phyloP scores from a whole-genome alignment of 2,888 invertebrate genomes.

The Pantelozetes paolii region DNA sequence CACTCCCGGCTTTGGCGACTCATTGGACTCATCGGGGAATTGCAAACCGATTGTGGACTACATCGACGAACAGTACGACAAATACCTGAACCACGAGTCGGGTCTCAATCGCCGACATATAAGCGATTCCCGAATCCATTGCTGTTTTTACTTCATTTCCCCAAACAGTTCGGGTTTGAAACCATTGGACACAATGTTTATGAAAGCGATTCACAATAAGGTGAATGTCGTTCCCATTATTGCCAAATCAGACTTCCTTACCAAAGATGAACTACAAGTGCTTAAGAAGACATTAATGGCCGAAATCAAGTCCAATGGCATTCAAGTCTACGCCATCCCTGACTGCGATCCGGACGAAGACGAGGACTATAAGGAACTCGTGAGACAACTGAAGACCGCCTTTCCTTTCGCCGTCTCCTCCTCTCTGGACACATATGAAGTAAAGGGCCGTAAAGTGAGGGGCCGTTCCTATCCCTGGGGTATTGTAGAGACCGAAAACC shows the following conservation, averaged over 20 bases:
- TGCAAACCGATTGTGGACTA: constrained; percentile 76
- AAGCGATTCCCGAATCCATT: constrained; percentile 93
- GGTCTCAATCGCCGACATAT: constrained; percentile 93
- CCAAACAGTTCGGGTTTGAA: constrained; percentile 94
- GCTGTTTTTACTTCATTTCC: constrained; percentile 95
- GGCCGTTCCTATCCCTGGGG: constrained; percentile 97
- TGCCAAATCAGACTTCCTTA: constrained; percentile 91
- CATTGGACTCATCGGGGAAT: constrained; percentile 82
- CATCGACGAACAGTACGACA: constrained; percentile 94
- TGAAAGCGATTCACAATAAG: constrained; percentile 93
- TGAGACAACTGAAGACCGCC: constrained; percentile 75
- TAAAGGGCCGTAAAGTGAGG: constrained; percentile 83
- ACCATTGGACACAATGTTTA: constrained; percentile 88
- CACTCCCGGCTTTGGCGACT: constrained; percentile 93
- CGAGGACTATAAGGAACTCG: constrained; percentile 61
- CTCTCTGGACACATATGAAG: constrained; percentile 82
- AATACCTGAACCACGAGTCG: constrained; percentile 52
- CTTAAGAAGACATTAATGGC: constrained; percentile 81
- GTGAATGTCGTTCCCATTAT: constrained; percentile 92
- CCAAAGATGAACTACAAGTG: constrained; percentile 80
- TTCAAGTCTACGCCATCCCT: constrained; percentile 85
- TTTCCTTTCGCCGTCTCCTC: constrained; percentile 99
- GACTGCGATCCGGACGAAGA: constrained; percentile 93
- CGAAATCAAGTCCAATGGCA: constrained; percentile 83
- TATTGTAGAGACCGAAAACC: constrained; percentile 96